Conservation (phyloP, 2,888 invertebrate genomes). For the Allolobophora icterica region DNA sequence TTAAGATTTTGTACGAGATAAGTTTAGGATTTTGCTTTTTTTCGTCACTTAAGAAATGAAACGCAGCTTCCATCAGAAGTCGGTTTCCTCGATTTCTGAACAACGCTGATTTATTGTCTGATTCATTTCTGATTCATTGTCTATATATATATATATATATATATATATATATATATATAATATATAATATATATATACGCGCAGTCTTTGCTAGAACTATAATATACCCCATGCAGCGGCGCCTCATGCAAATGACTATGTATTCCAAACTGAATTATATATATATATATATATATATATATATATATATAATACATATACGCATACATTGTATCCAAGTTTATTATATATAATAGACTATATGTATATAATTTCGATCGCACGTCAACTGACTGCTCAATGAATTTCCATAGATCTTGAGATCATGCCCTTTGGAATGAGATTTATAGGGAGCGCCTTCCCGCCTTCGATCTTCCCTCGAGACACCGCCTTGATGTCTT, state of each 20-base stretch:
- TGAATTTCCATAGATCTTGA: background rate
- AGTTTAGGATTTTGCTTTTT: background rate
- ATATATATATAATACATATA: background rate
- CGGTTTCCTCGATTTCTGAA: background rate
- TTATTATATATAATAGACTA: background rate
- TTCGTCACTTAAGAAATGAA: background rate
- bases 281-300: slow-evolving; percentile 3
- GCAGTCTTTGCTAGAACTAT: background rate
- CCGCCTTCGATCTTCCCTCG: too few species aligned
- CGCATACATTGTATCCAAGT: too few species aligned
- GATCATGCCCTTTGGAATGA: background rate
- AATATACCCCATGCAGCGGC: background rate
- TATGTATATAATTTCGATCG: background rate
- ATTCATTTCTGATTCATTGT: too few species aligned
- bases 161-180: too few species aligned
- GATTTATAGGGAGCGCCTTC: background rate
- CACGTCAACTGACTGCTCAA: background rate
- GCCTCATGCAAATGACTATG: background rate
- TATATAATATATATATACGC: too few species aligned
- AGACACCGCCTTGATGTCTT: background rate
- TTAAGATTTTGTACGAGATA: background rate
- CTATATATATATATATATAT: too few species aligned
- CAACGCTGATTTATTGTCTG: background rate
- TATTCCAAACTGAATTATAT: background rate
- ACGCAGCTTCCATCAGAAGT: too few species aligned